Evolutionary conservation across 2,797 vertebrate genomes (phyloP), one percentile per base, ranked within the genome.

Genomic region (Ataeniobius toweri): DNA sequence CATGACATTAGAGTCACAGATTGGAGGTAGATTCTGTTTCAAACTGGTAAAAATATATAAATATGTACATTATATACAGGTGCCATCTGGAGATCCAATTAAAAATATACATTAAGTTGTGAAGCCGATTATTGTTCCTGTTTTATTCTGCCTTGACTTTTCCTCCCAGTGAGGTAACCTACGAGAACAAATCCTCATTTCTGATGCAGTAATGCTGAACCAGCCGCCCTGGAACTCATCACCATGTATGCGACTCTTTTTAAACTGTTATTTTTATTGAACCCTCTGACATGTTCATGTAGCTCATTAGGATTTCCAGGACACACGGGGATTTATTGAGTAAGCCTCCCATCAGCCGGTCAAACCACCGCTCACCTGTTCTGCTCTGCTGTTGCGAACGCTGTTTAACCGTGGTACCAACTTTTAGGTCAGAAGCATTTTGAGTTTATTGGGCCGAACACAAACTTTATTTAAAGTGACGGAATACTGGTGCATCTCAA

Each of bases 331-430:
- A 90, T 93, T 92, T 88, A 74, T 77, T 9, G 1, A n/a, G 80
- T 94, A 94, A 93, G 93, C 91, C 86, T 71, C 56, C 71, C 77
- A 59, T 82, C 77, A 85, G 83, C 86, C 76, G 78, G 63, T 89
- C 82, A 75, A 59, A 83, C 83, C 51, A n/a, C 63, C 74, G 56
- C 31, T 77, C 18, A 14, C 73, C 90, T 89, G 58, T 88, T 83
- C 65, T 78, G 74, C 78, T 73, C 51, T 24, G 4, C 69, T 76
- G 73, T 80, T 77, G 77, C 77, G 41, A 53, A 71, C 31, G 10
- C 56, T 26, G 46, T 71, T 20, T 50, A 65, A 18, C 14, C 5
- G 50, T 53, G 53, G 22, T 20, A 24, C 53, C 53, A 24, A 53
- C 2, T 53, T 53, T 53, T 20, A 22, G 51, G 3, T 53, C 16